Percentiles rank a stretch among this genome's conserved stretches.
Evolutionary conservation across 1,140 invertebrate species (phyloP).

Genomic region (Drosophila setifemur): DNA sequence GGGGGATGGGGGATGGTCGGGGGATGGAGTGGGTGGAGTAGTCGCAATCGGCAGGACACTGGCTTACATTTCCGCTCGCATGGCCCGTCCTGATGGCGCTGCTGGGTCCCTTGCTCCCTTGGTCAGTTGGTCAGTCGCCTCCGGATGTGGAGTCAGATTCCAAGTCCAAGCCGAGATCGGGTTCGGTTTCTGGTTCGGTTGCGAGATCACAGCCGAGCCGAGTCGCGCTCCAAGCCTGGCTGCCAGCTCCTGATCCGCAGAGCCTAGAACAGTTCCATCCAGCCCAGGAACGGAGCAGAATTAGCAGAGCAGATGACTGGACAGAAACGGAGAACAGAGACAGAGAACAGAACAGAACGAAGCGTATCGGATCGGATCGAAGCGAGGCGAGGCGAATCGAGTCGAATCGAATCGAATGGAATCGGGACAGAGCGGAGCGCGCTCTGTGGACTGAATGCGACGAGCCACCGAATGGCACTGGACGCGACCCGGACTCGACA

Average conservation of each 20-base stretch:
- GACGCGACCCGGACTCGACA: slow-evolving; percentile 43
- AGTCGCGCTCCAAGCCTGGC: not conserved
- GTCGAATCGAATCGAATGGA: not conserved
- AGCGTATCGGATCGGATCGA: slow-evolving; percentile 2
- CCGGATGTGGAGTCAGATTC: not conserved
- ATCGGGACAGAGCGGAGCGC: slow-evolving; percentile 36
- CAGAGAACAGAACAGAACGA: not conserved
- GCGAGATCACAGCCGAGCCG: too few relatives aligned
- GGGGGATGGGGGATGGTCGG: too few relatives aligned
- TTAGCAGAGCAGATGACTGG: not conserved
- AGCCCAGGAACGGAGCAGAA: not conserved
- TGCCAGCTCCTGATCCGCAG: too few relatives aligned
- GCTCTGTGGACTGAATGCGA: slow-evolving; percentile 68
- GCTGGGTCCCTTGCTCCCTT: slow-evolving; percentile 5
- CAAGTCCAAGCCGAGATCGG: not conserved
- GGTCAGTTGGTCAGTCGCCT: slow-evolving; percentile 15
- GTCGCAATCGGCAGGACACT: slow-evolving; percentile 12
- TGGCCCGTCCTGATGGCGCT: not conserved
- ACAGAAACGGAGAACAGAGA: not conserved
- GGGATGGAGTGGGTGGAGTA: not conserved
- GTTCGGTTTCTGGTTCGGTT: too few relatives aligned
- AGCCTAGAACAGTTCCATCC: too few relatives aligned
- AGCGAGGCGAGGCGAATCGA: too few relatives aligned
- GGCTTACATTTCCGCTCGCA: slow-evolving; percentile 42
- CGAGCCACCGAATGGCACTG: slow-evolving; percentile 75